Base-by-base conservation (phyloP, 2,888 invertebrate species). In the Osmoderma eremita region DNA sequence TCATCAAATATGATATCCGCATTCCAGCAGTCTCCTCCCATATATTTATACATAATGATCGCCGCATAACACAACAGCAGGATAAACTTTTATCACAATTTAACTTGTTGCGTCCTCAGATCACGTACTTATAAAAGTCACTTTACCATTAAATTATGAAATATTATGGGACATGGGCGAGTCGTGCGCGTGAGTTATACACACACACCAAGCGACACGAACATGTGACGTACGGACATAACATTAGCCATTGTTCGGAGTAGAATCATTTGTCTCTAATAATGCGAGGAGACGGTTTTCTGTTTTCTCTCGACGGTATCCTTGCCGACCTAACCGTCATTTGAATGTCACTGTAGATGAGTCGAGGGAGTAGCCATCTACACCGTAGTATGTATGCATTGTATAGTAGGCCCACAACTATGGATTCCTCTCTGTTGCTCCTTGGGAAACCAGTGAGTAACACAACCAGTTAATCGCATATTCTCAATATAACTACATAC, bases 201-300 rank as follows among this genome's bases (percentile, higher is more conserved):
- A 61, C 58, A 61, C 58, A 45, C 48, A 48, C 58, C 45, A 36
- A 61, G 17, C 58, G 58, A 45, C 48, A 30, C 30, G 53, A 64
- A 64, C 64, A 64, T 53, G 64, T 64, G 64, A 64, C 53, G 53
- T 53, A 64, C 64, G 42, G 64, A 64, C 53, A 64, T 64, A 64
- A 61, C 53, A 64, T 64, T 64, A 53, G 42, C 53, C 53, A 65
- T 65, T 65, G 65, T 65, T 56, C 56, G 36, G 58, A 58, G 49
- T 50, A 41, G 65, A 65, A 58, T 67, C 67, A 62, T 67, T 62
- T 67, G 67, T 67, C 62, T 53, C 51, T 67, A 67, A 67, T 67
- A 67, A 63, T 53, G 63, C 63, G 63, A 53, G 67, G 38, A 56
- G 45, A 30, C 30, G 50, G 18, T 15, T 61, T 20, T 36, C 22